These are phyloP conservation scores for Serilophus lunatus DNA, from an alignment of 2,113 vertebrate genomes.

Conservation along the genomic window DNA sequence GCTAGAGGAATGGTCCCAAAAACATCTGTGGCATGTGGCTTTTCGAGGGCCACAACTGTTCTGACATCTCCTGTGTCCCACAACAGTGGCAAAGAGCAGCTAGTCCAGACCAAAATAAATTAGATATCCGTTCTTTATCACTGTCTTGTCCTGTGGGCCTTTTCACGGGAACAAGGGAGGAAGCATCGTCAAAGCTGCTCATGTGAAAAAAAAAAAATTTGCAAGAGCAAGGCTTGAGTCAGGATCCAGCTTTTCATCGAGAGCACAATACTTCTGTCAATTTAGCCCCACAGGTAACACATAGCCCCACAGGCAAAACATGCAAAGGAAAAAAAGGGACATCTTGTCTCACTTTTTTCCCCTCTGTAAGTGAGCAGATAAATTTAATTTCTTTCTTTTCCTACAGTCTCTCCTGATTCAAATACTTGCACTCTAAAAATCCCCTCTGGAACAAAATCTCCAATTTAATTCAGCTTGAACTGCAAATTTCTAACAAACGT, in stretches of 20 bases:
- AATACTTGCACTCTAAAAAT: background rate
- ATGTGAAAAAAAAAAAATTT: fast-evolving
- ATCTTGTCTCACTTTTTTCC: background rate
- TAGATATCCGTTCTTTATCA: background rate
- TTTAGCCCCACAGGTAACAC: background rate
- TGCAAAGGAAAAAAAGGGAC: background rate
- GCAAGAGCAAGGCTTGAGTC: background rate
- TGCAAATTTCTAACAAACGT: background rate
- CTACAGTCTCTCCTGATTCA: background rate
- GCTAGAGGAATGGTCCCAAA: background rate
- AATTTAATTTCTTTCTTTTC: background rate
- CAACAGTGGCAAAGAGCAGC: background rate
- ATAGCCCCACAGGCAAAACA: background rate
- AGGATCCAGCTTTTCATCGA: background rate
- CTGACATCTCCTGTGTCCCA: background rate
- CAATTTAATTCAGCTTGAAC: background rate
- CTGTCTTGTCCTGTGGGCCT: background rate
- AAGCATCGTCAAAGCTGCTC: background rate
- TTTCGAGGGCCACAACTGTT: background rate
- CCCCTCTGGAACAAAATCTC: background rate
- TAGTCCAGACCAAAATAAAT: background rate
- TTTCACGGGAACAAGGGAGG: background rate
- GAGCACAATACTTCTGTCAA: background rate
- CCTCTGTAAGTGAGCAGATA: background rate
- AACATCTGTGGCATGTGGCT: background rate